phyloP scores from a whole-genome alignment of 2,797 vertebrate species.

The Sphaeramia orbicularis region DNA sequence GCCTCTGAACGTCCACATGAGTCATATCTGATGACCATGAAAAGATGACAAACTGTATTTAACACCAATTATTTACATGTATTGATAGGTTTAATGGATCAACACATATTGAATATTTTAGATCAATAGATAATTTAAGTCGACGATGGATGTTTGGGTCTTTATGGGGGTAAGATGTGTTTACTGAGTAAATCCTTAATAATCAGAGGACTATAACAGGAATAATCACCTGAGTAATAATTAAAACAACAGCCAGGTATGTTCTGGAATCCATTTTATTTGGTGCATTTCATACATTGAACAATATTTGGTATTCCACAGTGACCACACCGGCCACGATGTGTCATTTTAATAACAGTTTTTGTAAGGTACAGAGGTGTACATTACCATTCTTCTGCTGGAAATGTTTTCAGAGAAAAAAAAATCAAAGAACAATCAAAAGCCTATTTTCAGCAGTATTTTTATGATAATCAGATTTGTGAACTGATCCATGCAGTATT shows the following conservation, averaged over 20 bases:
- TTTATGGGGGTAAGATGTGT: too few species aligned
- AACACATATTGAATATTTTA: too few species aligned
- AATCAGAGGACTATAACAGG: too few species aligned
- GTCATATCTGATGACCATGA: too few species aligned
- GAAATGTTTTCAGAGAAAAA: slow-evolving; percentile 56
- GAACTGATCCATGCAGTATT: slow-evolving; percentile 79
- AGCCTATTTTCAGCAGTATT: slow-evolving; percentile 71
- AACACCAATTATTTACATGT: too few species aligned
- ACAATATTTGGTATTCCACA: slow-evolving; percentile 35
- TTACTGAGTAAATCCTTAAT: too few species aligned
- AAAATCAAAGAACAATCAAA: slow-evolving; percentile 57
- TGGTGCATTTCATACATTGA: slow-evolving; percentile 46
- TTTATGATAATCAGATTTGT: slow-evolving; percentile 76
- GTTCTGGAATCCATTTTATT: slow-evolving; percentile 68
- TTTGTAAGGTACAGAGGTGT: slow-evolving; percentile 55
- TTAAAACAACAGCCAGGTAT: background rate
- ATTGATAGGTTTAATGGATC: too few species aligned
- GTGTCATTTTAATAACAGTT: slow-evolving; percentile 49
- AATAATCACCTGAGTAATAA: slow-evolving; percentile 2
- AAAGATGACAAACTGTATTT: too few species aligned
- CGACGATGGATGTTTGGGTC: too few species aligned
- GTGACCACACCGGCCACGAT: slow-evolving; percentile 22
- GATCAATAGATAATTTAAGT: too few species aligned
- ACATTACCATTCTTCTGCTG: slow-evolving; percentile 44
- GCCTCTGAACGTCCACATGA: too few species aligned